Evolutionary conservation across 2,797 vertebrate species (phyloP).

Genomic region (Silurus lanzhouensis): DNA sequence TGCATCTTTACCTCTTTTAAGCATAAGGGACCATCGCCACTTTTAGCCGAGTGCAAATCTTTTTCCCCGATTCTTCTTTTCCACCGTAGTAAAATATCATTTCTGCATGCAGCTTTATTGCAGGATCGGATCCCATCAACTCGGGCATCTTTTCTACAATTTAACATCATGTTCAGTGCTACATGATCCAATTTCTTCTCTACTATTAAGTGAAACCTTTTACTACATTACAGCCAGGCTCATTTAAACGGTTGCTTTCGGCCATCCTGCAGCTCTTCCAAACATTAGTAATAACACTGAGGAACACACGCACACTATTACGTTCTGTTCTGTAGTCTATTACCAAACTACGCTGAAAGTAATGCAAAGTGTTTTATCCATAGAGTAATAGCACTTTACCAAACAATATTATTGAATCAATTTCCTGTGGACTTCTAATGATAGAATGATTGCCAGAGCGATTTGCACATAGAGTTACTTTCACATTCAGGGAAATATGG

Average conservation of each 20-base stretch:
- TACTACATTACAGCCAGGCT: slow-evolving; percentile 12
- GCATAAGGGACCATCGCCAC: not conserved
- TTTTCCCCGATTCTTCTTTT: not conserved
- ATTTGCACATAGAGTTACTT: not conserved
- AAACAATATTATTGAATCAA: slow-evolving; percentile 48
- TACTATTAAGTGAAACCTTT: slow-evolving; percentile 35
- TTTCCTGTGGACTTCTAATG: slow-evolving; percentile 7
- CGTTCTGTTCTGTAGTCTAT: slow-evolving; percentile 25
- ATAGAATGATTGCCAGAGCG: not conserved
- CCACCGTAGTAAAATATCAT: not conserved
- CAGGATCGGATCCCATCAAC: not conserved
- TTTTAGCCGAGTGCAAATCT: not conserved
- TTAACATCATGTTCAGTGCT: slow-evolving; percentile 22
- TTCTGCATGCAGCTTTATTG: slow-evolving; percentile 9
- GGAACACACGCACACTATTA: not conserved
- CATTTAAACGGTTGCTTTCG: slow-evolving; percentile 16
- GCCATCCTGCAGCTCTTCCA: slow-evolving; percentile 26
- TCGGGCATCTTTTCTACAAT: not conserved
- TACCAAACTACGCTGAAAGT: slow-evolving; percentile 16
- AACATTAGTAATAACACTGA: slow-evolving; percentile 39
- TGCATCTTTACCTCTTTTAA: not conserved
- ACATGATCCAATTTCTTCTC: slow-evolving; percentile 35
- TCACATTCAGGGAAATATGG: not conserved
- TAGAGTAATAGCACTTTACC: slow-evolving; percentile 42
- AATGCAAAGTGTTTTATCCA: slow-evolving; percentile 24